Evolutionary conservation across 2,888 invertebrate species (phyloP), one percentile per base, ranked within the genome.

Genomic region (Zonitis immaculata): DNA sequence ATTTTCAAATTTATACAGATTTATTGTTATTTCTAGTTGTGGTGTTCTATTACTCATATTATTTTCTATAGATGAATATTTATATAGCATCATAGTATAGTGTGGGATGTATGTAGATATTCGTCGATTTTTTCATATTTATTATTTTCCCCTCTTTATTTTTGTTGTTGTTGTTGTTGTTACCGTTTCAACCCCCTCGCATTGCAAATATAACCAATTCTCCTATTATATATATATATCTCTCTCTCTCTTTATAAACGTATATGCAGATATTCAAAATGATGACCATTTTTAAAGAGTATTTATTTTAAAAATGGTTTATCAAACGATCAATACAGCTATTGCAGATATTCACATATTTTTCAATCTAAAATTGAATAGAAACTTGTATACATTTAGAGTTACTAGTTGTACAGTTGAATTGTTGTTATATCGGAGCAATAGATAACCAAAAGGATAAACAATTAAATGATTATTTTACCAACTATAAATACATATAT

Each of bases 1-100:
- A 9, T 35, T 32, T 18, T 35, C 35, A 65, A 64, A 39, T 66
- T 62, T 63, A 61, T 60, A 61, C 67, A 66, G 68, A 70, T 70
- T 70, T 70, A 70, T 70, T 68, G 68, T 69, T 68, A 68, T 69
- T 65, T 67, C 67, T 69, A 68, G 69, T 67, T 68, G 67, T 67
- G 65, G 66, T 64, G 61, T 52, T 58, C 63, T 58, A 62, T 61
- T 65, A 62, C 66, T 63, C 62, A 64, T 66, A 66, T 66, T 69
- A 68, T 68, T 69, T 68, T 65, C 67, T 32, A 32, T 35, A 66
- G 69, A 70, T 70, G 70, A 70, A 69, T 68, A 70, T 70, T 70
- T 70, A 70, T 69, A 67, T 56, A 64, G 62, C 63, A 61, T 55
- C 51, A 63, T 66, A 61, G 65, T 35, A 16, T n/a, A n/a, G n/a